Percentiles rank a stretch among this genome's conserved stretches.
These are phyloP conservation scores for Ameiurus melas DNA, from an alignment of 2,113 vertebrate genomes.

Conservation along the genomic window DNA sequence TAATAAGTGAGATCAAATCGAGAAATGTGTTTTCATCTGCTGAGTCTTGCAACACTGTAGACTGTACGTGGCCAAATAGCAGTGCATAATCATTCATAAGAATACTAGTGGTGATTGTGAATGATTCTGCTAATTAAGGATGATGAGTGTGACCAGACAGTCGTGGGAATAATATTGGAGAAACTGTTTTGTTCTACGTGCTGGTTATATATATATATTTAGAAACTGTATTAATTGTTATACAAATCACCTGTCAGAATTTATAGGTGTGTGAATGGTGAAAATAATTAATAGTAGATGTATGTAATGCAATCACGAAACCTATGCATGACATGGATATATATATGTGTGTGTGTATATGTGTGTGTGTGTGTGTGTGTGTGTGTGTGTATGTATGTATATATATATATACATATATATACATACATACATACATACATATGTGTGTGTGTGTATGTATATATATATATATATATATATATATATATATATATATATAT, in stretches of 20 bases:
- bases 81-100: not conserved
- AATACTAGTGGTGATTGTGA: slow-evolving; percentile 1
- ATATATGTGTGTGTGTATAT: too few relatives aligned
- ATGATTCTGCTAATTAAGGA: not conserved
- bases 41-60: not conserved
- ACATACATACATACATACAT: too few relatives aligned
- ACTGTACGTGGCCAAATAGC: not conserved
- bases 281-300: not conserved
- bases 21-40: not conserved
- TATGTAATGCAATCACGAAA: not conserved
- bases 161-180: not conserved
- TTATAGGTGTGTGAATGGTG: not conserved
- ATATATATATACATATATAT: not conserved
- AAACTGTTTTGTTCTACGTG: not conserved
- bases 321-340: not conserved
- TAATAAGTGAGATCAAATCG: not conserved
- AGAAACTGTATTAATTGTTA: not conserved
- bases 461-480: too few relatives aligned
- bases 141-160: not conserved
- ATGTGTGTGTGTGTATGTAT: too few relatives aligned
- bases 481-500: too few relatives aligned
- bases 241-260: not conserved
- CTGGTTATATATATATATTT: not conserved
- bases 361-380: too few relatives aligned
- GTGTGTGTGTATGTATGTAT: too few relatives aligned